Base-by-base conservation (phyloP, 92 coral and sea anemone genomes). In the Siderastrea siderea region DNA sequence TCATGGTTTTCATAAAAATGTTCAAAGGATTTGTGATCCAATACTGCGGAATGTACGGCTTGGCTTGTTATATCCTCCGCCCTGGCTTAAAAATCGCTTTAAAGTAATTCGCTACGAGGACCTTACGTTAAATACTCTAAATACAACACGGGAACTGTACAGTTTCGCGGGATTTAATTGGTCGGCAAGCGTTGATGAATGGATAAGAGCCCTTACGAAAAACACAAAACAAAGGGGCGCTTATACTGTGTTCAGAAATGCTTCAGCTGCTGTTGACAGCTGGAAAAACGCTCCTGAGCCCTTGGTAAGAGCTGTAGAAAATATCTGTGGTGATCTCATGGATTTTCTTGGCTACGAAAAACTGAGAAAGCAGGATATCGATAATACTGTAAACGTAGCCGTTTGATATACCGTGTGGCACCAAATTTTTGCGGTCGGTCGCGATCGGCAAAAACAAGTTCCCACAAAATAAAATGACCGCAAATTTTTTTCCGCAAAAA, bases 81-180 rank as follows among this genome's bases (percentile, higher is more conserved):
- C 81, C 19, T 92, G 92, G 94, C 75, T 81, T 1, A 84, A 26
- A 16, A 61, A 74, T 38, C 81, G 86, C 2, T 48, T 92, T 14
- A 74, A 88, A 70, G 68, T 92, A 5, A 69, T 92, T 50, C 87
- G 94, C 3, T 92, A 88, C 66, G 94, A 92, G 60, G 94, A 92
- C 72, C 78, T 92, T 2, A 59, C 76, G 26, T 6, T 57, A 26
- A 70, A 84, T 48, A n/a, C 92, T 16, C 80, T 8, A 65, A 79
- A 79, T n/a, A 17, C 67, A 6, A 61, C 90, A 8, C 78, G 57
- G 26, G 67, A 92, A 16, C 50, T 92, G 47, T 84, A 88, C 45
- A 78, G 19, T 5, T 92, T 88, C 16, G 92, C 77, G 17, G 76
- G 86, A 52, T 54, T 81, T 14, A 68, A 57, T 44, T 82, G 86